These are phyloP conservation scores for Napeogenes inachia DNA, from an alignment of 2,888 invertebrate genomes.

Conservation along the genomic window DNA sequence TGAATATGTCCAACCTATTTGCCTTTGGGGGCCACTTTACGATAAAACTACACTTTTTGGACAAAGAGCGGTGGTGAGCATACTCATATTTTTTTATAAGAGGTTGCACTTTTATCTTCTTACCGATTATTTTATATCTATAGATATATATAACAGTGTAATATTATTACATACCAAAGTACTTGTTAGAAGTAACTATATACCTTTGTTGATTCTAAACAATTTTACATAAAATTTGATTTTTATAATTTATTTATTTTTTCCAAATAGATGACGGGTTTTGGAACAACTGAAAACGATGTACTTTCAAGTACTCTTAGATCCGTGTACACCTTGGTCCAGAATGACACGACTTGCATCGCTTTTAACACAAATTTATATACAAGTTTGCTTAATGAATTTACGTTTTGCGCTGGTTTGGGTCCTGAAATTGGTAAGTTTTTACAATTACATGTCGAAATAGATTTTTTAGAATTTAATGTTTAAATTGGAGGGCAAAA, in stretches of 20 bases:
- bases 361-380: conserved; percentile 67
- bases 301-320: conserved; percentile 68
- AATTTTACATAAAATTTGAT: neutral
- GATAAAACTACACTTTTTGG: conserved; percentile 55
- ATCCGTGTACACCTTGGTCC: conserved; percentile 67
- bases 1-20: conserved; percentile 65
- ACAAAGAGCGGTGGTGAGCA: conserved; percentile 55
- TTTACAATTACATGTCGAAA: conserved; percentile 4
- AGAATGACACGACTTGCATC: conserved; percentile 72
- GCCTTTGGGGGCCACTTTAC: conserved; percentile 66
- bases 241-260: neutral
- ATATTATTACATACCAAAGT: too few species aligned
- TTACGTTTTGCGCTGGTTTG: conserved; percentile 80
- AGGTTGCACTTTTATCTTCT: too few species aligned
- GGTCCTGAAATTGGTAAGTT: conserved; percentile 63
- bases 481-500: too few species aligned
- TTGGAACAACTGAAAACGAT: conserved; percentile 78
- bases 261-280: conserved; percentile 70
- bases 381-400: conserved; percentile 73
- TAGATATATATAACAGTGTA: too few species aligned
- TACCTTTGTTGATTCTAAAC: neutral
- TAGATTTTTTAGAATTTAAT: neutral
- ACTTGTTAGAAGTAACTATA: too few species aligned
- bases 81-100: neutral
- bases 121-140: too few species aligned